These are phyloP conservation scores for Neodiprion pinetum DNA, from an alignment of 1,140 invertebrate species.

Conservation along the genomic window DNA sequence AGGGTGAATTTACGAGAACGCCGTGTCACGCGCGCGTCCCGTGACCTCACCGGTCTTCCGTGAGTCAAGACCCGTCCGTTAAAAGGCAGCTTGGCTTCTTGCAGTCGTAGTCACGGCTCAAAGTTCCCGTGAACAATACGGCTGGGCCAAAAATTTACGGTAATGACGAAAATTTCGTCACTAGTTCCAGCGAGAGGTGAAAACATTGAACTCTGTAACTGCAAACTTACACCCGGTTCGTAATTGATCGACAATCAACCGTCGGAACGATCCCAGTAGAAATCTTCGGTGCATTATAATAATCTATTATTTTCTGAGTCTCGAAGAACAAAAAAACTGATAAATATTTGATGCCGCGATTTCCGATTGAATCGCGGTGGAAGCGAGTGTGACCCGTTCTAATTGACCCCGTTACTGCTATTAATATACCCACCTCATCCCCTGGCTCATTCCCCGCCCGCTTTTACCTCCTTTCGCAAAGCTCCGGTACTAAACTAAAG, in stretches of 20 bases:
- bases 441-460: neutral
- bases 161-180: neutral
- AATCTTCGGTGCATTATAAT: too few relatives aligned
- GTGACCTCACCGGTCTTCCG: neutral
- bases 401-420: neutral
- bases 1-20: slow-evolving; percentile 7
- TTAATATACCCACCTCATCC: neutral
- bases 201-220: too few relatives aligned
- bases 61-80: slow-evolving; percentile 1
- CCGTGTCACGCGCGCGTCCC: slow-evolving; percentile 5
- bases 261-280: too few relatives aligned
- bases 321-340: neutral
- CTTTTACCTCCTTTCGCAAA: neutral
- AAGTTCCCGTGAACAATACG: neutral
- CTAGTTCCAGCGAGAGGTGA: neutral
- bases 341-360: neutral
- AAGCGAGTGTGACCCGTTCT: neutral
- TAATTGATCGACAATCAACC: too few relatives aligned
- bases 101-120: neutral
- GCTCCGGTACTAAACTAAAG: slow-evolving; percentile 50
- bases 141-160: neutral
- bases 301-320: too few relatives aligned
- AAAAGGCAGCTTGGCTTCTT: neutral
- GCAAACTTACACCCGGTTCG: neutral
- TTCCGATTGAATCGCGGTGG: neutral